Base-by-base conservation (phyloP, 2,888 invertebrate genomes). In the Agrochola lychnidis region DNA sequence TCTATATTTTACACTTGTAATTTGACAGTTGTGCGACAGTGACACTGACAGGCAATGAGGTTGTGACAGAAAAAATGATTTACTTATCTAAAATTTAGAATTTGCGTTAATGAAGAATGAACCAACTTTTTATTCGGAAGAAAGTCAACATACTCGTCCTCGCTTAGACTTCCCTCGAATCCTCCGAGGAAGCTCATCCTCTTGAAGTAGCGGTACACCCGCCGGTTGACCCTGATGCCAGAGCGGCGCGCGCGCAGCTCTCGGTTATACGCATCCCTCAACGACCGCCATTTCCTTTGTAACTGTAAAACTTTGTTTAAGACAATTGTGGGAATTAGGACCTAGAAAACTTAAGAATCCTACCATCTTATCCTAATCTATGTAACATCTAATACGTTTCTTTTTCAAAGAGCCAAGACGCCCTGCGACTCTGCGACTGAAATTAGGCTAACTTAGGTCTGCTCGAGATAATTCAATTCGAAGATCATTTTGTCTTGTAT, bases 211-310 rank as follows among this genome's bases (percentile, higher is more conserved):
- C 94, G 93, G 89, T 96, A 96, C 25, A 94, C 94, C 70, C 93
- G 91, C 22, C 93, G 89, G 82, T 93, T 91, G 61, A 91, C 84
- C 57, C 94, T 88, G 22, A 89, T 79, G 25, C 93, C 93, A 30
- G 93, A 88, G 36, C 91, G 89, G 2, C 95, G 92, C 51, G 92
- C 82, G 12, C 96, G 90, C 75, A 96, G 87, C 89, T 96, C 96
- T 7, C 96, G 87, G 86, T 94, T 95, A 91, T 96, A 96, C 25
- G 95, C 96, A 88, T 96, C 96, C 7, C 95, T 92, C 2, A 96
- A 89, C 0, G 96, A 96, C 56, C 96, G 93, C 96, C 96, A 96
- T 90, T 96, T 96, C 77, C 93, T 93, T 87, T 96, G 96, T 57
- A 96, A 84, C 81, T 95, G 94, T 48, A 96, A 89, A 3, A 96